These are phyloP conservation scores for Acleris literana DNA, from an alignment of 2,888 invertebrate genomes.

Conservation along the genomic window DNA sequence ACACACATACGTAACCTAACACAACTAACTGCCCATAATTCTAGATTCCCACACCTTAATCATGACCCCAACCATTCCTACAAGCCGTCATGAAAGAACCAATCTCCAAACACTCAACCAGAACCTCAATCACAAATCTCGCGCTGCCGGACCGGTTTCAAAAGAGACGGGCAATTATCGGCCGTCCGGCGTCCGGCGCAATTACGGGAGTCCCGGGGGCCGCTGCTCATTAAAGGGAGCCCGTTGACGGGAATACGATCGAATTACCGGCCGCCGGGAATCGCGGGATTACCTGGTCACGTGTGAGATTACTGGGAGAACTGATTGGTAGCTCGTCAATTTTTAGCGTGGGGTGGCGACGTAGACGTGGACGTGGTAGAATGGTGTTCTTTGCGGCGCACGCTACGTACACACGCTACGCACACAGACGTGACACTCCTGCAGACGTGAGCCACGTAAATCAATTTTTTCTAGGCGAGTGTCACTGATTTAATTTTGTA, in stretches of 20 bases:
- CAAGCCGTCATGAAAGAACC: background rate
- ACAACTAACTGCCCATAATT: too few species aligned
- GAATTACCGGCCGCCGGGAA: conserved; percentile 26
- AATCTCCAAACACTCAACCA: background rate
- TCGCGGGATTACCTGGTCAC: conserved; percentile 25
- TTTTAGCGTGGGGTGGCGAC: too few species aligned
- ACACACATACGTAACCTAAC: too few species aligned
- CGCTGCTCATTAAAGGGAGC: conserved; percentile 34
- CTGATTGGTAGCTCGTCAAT: conserved; percentile 7
- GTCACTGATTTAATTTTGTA: too few species aligned
- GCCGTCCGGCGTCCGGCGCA: conserved; percentile 31
- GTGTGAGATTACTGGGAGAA: conserved; percentile 24
- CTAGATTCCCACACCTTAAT: too few species aligned
- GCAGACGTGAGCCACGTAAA: too few species aligned
- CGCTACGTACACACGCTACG: too few species aligned
- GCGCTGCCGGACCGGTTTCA: conserved; percentile 14
- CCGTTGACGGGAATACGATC: conserved; percentile 34
- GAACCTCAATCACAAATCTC: conserved; percentile 15
- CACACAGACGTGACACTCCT: too few species aligned
- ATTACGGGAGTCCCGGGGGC: conserved; percentile 27
- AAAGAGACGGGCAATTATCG: conserved; percentile 34
- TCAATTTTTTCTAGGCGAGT: too few species aligned
- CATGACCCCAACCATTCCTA: background rate
- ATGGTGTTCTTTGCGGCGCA: background rate
- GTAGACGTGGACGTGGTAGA: too few species aligned